A percentile compares a stretch with the other conserved stretches of the same genome.
These are phyloP conservation scores for Tachuris rubrigastra DNA, from an alignment of 2,113 vertebrate species.

Conservation along the genomic window DNA sequence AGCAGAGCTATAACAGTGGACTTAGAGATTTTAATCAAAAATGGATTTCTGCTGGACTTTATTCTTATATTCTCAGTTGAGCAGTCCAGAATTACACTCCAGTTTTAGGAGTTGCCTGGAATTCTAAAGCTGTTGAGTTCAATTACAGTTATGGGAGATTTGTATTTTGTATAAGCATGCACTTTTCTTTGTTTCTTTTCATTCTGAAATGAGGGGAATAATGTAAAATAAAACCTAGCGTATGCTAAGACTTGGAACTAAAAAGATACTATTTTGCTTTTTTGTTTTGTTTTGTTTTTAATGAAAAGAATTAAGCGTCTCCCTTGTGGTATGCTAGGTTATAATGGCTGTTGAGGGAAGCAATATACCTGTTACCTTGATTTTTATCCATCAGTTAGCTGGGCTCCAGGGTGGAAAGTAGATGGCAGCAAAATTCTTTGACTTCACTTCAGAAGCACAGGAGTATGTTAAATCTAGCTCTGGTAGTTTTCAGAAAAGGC, in stretches of 20 bases:
- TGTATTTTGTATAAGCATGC: not conserved
- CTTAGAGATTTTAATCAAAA: not conserved
- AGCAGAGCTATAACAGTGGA: not conserved
- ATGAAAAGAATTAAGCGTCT: not conserved
- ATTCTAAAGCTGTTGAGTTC: not conserved
- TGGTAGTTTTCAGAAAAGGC: not conserved
- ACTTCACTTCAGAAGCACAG: not conserved
- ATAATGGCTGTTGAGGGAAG: not conserved
- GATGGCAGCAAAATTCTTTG: slow-evolving; percentile 27
- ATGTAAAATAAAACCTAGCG: not conserved
- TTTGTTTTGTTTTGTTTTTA: not conserved
- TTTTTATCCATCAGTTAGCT: not conserved
- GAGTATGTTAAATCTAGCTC: not conserved
- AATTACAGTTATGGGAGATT: not conserved
- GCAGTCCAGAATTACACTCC: not conserved
- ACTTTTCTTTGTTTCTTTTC: not conserved
- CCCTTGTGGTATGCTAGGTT: not conserved
- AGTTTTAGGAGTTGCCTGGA: not conserved
- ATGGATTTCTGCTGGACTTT: not conserved
- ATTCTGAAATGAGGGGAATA: not conserved
- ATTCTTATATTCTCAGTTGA: not conserved
- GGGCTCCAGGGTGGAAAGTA: not conserved
- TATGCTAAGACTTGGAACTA: not conserved
- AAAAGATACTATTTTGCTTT: not conserved
- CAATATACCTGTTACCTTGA: not conserved